Evolutionary conservation across 2,113 vertebrate genomes (phyloP).

Genomic region (Microtus montanus): DNA sequence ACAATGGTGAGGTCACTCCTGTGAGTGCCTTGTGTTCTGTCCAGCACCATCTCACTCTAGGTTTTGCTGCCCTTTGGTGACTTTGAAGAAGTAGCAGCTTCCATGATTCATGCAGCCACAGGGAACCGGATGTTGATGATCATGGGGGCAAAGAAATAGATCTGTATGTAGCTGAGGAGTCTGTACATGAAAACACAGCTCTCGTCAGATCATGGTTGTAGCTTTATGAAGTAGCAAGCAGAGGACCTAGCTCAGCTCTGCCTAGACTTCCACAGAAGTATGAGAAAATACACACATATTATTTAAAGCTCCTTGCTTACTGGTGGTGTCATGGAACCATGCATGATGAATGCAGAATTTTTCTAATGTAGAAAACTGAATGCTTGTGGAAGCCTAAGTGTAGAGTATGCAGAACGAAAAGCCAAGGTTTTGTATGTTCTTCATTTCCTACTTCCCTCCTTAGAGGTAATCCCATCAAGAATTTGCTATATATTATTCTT

Average conservation of each 20-base stretch:
- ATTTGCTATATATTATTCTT: not conserved
- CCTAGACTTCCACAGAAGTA: not conserved
- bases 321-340: not conserved
- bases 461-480: not conserved
- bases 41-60: not conserved
- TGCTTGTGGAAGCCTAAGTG: not conserved
- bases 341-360: not conserved
- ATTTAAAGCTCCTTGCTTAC: not conserved
- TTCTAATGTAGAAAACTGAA: not conserved
- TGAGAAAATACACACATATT: not conserved
- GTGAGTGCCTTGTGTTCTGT: fast-evolving
- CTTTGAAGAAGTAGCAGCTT: slow-evolving; percentile 36
- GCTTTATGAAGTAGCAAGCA: not conserved
- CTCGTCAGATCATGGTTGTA: not conserved
- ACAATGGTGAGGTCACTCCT: not conserved
- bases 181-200: not conserved
- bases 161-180: not conserved
- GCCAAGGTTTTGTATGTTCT: not conserved
- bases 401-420: not conserved
- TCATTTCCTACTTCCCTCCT: not conserved
- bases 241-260: not conserved
- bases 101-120: not conserved
- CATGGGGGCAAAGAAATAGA: fast-evolving
- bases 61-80: slow-evolving; percentile 3
- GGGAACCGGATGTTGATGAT: not conserved